Base-by-base conservation (phyloP, 2,888 invertebrate species). In the Agriopis aurantiaria region DNA sequence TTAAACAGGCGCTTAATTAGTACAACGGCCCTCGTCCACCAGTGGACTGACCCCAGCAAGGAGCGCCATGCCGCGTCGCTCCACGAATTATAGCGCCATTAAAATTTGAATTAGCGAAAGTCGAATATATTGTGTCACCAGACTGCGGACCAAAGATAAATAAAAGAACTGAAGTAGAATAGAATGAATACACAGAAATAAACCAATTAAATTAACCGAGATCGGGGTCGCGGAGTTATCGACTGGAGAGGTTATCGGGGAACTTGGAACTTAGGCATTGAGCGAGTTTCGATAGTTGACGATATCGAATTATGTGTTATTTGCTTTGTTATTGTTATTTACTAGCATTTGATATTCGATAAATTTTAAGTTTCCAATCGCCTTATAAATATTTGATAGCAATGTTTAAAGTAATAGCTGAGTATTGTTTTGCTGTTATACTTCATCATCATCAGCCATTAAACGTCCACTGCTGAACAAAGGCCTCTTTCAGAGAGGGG, bases 71-170 rank as follows among this genome's bases (percentile, higher is more conserved):
- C 76, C 75, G 72, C 77, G 81, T 78, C 82, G 76, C 76, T 63
- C 79, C 71, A 80, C 57, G 78, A 87, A 86, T 86, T 85, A 87
- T 85, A 73, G 70, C 65, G 78, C 82, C 81, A 86, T 88, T 86
- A 86, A 83, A 84, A 88, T 88, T 87, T 82, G 86, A 87, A 88
- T 87, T 83, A 87, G 88, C 82, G 85, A 86, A 88, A 88, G 87
- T 82, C 79, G 80, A 81, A 81, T 73, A 79, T 80, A 80, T 78
- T 79, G 75, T 79, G 77, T 78, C 77, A 75, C 72, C 68, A 70
- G 72, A 72, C 68, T 63, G n/a, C 65, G 40, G 45, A 55, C 45
- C 56, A 63, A 43, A 68, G 55, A 69, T 67, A 73, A 68, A 69
- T 64, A 71, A 74, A 72, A 65, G 73, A 61, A 73, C 68, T 65